A percentile compares a stretch with the other conserved stretches of the same genome.
phyloP scores from a whole-genome alignment of 2,888 invertebrate genomes.

The Actias luna region DNA sequence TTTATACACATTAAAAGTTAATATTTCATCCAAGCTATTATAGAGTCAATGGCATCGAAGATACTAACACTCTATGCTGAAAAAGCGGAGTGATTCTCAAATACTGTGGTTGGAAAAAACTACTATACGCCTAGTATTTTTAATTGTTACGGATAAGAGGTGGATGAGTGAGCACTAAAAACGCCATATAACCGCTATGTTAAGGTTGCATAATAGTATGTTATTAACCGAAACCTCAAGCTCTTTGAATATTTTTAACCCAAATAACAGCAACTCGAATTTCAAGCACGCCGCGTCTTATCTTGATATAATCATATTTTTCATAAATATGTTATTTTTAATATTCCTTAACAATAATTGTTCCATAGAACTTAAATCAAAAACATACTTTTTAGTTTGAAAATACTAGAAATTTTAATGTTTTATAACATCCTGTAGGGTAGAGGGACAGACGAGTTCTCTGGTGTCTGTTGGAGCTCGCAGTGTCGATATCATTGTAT shows the following conservation, averaged over 20 bases:
- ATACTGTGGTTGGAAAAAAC: not conserved
- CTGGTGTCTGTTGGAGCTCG: conserved; percentile 74
- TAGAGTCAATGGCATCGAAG: not conserved
- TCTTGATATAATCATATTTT: no score
- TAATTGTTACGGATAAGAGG: not conserved
- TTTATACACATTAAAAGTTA: no score
- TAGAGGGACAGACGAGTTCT: conserved; percentile 65
- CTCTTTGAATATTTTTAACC: not conserved
- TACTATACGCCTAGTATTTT: not conserved
- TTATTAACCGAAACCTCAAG: not conserved
- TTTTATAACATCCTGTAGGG: conserved; percentile 56
- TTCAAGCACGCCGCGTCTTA: no score
- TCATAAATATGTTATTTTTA: not conserved
- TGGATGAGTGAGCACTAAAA: no score
- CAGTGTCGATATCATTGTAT: conserved; percentile 81
- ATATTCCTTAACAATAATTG: not conserved
- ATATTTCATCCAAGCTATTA: not conserved
- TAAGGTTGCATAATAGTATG: not conserved
- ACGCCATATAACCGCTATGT: not conserved
- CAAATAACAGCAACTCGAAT: not conserved
- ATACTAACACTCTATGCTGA: not conserved
- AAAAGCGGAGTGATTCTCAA: not conserved
- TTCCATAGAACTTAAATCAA: no score
- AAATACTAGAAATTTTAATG: no score
- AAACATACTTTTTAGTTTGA: no score